Conservation (phyloP, 2,113 vertebrate species). For the Cynoglossus semilaevis region DNA sequence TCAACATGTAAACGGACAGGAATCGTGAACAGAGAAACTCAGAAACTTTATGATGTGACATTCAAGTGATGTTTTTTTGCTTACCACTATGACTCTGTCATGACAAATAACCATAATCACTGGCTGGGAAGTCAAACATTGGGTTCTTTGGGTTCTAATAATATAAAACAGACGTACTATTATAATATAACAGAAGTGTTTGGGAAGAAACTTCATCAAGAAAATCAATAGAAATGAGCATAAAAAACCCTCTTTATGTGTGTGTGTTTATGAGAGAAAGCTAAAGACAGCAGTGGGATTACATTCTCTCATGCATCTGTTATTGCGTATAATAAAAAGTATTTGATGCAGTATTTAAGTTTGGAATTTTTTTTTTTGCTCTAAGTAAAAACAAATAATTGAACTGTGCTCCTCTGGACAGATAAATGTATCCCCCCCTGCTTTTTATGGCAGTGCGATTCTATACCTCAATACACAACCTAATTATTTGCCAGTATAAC, state of each 20-base stretch:
- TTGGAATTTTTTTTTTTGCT: slow-evolving; percentile 5
- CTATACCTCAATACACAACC: slow-evolving; percentile 21
- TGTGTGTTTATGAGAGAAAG: slow-evolving; percentile 32
- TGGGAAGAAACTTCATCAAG: too few species aligned
- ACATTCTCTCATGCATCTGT: slow-evolving; percentile 21
- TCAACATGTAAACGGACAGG: slow-evolving; percentile 31
- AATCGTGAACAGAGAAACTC: slow-evolving; percentile 20
- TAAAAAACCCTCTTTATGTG: background rate
- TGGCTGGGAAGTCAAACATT: too few species aligned
- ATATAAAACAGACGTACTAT: too few species aligned
- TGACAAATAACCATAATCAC: too few species aligned
- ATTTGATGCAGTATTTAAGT: slow-evolving; percentile 47
- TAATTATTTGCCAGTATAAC: slow-evolving; percentile 32
- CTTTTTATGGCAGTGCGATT: background rate
- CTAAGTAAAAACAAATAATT: slow-evolving; percentile 20
- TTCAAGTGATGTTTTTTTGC: too few species aligned
- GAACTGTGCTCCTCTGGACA: slow-evolving; percentile 37
- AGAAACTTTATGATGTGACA: slow-evolving; percentile 30
- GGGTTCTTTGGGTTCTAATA: too few species aligned
- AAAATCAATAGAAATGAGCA: too few species aligned
- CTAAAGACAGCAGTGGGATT: slow-evolving; percentile 16
- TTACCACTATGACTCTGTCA: too few species aligned
- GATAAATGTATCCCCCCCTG: slow-evolving; percentile 22
- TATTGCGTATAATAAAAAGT: slow-evolving; percentile 33
- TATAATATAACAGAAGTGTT: too few species aligned